A percentile compares a stretch with the other conserved stretches of the same genome.
phyloP scores from a whole-genome alignment of 2,888 invertebrate genomes.

The Eurytoma adleriae region DNA sequence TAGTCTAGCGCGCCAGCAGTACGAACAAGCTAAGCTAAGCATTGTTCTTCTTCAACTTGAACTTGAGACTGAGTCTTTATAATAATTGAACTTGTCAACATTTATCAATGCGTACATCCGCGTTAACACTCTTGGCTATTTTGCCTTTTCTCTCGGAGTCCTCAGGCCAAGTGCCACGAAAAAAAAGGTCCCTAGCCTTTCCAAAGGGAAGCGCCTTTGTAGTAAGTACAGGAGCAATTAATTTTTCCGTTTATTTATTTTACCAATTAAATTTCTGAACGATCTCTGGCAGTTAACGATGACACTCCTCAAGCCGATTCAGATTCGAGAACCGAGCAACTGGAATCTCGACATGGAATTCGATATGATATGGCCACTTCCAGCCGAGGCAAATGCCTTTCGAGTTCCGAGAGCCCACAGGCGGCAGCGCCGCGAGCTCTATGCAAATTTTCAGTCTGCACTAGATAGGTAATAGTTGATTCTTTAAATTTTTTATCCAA shows the following conservation, averaged over 20 bases:
- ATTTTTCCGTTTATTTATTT: too few relatives aligned
- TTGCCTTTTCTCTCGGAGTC: not conserved
- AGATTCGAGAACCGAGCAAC: constrained; percentile 78
- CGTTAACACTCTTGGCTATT: too few relatives aligned
- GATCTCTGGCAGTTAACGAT: constrained; percentile 77
- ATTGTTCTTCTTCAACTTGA: not conserved
- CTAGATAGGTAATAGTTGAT: constrained; percentile 73
- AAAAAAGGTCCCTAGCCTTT: constrained; percentile 68
- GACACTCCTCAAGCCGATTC: constrained; percentile 79
- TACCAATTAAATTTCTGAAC: too few relatives aligned
- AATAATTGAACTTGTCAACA: too few relatives aligned
- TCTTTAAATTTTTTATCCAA: not conserved
- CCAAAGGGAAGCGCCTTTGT: constrained; percentile 76
- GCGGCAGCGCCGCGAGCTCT: constrained; percentile 77
- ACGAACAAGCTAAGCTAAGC: not conserved
- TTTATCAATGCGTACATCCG: too few relatives aligned
- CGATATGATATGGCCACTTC: constrained; percentile 78
- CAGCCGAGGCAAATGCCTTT: constrained; percentile 58
- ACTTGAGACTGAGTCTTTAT: too few relatives aligned
- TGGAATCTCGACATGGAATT: constrained; percentile 80
- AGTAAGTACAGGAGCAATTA: constrained; percentile 65
- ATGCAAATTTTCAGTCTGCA: constrained; percentile 76
- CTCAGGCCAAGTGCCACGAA: constrained; percentile 10
- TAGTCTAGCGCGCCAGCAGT: not conserved
- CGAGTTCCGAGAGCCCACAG: constrained; percentile 63